Evolutionary conservation across 2,888 invertebrate species (phyloP).

Genomic region (Bimastos eiseni): DNA sequence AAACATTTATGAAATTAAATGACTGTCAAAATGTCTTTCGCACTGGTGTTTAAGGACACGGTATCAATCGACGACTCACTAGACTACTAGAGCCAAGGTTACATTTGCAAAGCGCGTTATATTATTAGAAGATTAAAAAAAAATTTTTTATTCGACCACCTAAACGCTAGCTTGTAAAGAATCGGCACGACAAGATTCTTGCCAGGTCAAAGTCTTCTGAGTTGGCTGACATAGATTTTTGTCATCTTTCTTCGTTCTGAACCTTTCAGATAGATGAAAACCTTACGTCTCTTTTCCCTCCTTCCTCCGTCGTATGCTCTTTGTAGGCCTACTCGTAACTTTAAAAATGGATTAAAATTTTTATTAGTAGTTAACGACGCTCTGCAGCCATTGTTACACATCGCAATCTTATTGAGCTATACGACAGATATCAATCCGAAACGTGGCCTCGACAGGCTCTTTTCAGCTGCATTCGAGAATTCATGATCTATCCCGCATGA

Average conservation of each 20-base stretch:
- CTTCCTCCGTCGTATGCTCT: background rate
- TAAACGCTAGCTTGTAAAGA: too few species aligned
- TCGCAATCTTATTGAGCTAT: background rate
- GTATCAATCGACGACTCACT: too few species aligned
- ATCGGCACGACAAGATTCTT: too few species aligned
- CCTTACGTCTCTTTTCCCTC: background rate
- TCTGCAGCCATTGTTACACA: background rate
- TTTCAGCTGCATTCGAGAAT: background rate
- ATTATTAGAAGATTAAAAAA: too few species aligned
- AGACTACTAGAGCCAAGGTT: too few species aligned
- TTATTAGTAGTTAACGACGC: background rate
- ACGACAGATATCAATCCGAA: background rate
- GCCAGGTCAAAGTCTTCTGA: too few species aligned
- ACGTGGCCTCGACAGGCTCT: background rate
- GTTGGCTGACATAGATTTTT: too few species aligned
- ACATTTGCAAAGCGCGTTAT: too few species aligned
- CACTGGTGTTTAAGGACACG: too few species aligned
- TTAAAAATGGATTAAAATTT: background rate
- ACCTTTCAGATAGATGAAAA: background rate
- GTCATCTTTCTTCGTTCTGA: background rate
- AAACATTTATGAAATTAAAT: too few species aligned
- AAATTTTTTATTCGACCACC: too few species aligned
- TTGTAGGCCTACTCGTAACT: background rate
- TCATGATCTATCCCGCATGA: background rate
- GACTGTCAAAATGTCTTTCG: too few species aligned